Conservation (phyloP, 2,797 vertebrate species). For the Sebastes variabilis region DNA sequence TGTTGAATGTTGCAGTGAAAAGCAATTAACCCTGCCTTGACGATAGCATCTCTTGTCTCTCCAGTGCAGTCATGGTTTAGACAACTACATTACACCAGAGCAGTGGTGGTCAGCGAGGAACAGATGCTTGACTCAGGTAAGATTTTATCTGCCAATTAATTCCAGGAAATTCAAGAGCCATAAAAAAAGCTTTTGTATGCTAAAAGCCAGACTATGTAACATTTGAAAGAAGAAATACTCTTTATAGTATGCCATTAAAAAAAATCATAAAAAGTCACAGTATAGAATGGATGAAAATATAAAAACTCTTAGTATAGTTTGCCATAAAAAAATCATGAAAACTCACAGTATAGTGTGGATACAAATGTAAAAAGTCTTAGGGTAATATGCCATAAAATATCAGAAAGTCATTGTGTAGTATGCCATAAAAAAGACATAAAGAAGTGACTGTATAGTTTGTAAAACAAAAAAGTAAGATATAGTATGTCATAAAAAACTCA, state of each 20-base stretch:
- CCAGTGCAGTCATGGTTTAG: constrained; percentile 48
- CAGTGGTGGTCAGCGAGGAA: constrained; percentile 67
- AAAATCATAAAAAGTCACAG: not conserved
- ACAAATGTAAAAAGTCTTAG: no score
- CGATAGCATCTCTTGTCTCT: constrained; percentile 7
- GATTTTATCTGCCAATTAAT: not conserved
- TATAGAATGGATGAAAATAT: no score
- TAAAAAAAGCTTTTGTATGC: not conserved
- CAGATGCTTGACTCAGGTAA: constrained; percentile 59
- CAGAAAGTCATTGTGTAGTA: no score
- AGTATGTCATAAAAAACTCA: no score
- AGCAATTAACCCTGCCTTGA: constrained; percentile 14
- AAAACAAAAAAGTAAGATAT: no score
- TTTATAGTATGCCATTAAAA: not conserved
- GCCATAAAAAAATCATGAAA: no score
- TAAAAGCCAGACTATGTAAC: not conserved
- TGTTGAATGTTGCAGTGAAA: not conserved
- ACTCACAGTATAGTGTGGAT: no score
- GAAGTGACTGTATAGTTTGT: no score
- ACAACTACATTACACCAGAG: constrained; percentile 78
- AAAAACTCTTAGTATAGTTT: no score
- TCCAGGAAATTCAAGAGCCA: not conserved
- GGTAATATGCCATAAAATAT: no score
- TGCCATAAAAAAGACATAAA: no score
- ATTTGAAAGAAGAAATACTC: not conserved